Evolutionary conservation across 2,113 vertebrate species (phyloP), one percentile per base, ranked within the genome.

Genomic region (Phrynosoma platyrhinos): DNA sequence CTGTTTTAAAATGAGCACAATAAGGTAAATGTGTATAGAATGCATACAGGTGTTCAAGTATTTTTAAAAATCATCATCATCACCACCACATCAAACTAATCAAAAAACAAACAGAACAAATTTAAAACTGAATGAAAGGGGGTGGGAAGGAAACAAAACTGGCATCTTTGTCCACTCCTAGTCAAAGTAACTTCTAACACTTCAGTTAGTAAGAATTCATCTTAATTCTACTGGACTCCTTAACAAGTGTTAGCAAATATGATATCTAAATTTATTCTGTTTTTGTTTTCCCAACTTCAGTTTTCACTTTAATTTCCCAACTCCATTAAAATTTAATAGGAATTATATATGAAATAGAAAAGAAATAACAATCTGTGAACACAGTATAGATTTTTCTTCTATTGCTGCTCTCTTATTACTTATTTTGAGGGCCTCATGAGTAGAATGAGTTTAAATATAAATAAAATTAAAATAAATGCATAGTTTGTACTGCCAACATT

Each of bases 311-410:
- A 32, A 82, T 68, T 64, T 58, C 78, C 53, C 53, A 79, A 55
- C 30, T 58, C 30, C 5, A 18, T 58, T 47, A 79, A 79, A 13
- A 58, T 32, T 1, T 7, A 58, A 42, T 16, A 30, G 36, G 88
- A 69, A 6, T 52, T 91, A 89, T 90, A 83, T 42, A 90, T 27
- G 72, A 83, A 86, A 13, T 23, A 23, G 72, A 52, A 7, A 0
- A 88, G 83, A 42, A 91, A 82, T 86, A 90, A 86, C 23, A 81
- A n/a, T 68, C 40, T 9, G 82, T 88, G 66, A 40, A 62, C 78
- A 47, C 53, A 66, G 25, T 94, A 75, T 93, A 85, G 47, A 4
- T 47, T 47, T 47, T 47, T 47, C 47, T 47, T 47, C 47, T 47
- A 47, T 47, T 47, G 47, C 4, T 47, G 47, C 47, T 47, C 47